Percentiles rank a stretch among this genome's conserved stretches.
Conservation (phyloP, 2,888 invertebrate species). For the Lamproptera curius region DNA sequence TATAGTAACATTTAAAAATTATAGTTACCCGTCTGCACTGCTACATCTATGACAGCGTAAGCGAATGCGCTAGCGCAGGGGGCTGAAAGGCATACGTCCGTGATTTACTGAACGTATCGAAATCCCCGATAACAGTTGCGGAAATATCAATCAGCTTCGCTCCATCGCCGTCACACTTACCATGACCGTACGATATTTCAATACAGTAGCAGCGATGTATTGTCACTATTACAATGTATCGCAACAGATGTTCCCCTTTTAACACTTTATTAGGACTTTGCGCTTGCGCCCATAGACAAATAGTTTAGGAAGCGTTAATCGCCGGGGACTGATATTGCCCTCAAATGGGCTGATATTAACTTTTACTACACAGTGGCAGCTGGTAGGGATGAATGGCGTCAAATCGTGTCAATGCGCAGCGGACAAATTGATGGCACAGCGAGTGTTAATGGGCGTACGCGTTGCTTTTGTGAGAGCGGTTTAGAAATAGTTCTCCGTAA, state of each 20-base stretch:
- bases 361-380: conserved; percentile 45
- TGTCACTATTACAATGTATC: not conserved
- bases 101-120: conserved; percentile 39
- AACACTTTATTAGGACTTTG: conserved; percentile 19
- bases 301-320: conserved; percentile 46
- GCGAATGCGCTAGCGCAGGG: conserved; percentile 39
- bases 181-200: no score
- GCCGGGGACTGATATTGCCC: conserved; percentile 43
- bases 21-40: not conserved
- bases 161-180: no score
- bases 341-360: conserved; percentile 50
- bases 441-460: conserved; percentile 1
- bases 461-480: no score
- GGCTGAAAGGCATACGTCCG: conserved; percentile 40
- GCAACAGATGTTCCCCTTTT: not conserved
- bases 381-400: conserved; percentile 35
- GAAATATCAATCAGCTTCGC: conserved; percentile 33
- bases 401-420: conserved; percentile 43
- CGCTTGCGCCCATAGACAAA: conserved; percentile 36
- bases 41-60: conserved; percentile 21
- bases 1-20: no score
- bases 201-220: conserved; percentile 23
- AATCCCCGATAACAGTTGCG: conserved; percentile 36
- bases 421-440: conserved; percentile 27
- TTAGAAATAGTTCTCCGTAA: no score